A percentile compares a stretch with the other conserved stretches of the same genome.
Conservation (phyloP, 1,140 invertebrate species). For the Forficula auricularia region DNA sequence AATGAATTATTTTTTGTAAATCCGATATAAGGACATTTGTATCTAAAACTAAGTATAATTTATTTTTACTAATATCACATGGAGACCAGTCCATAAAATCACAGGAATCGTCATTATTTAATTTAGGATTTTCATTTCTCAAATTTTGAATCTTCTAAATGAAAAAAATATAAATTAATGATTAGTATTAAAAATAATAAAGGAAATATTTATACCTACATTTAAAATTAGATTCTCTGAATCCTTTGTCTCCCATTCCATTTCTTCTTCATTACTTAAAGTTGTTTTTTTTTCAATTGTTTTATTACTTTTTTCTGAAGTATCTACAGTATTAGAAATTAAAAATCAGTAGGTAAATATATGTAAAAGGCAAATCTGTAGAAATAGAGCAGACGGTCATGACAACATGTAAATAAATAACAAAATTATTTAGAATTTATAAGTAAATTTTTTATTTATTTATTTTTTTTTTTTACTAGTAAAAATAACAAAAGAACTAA, state of each 20-base stretch:
- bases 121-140: constrained; percentile 16
- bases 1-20: constrained; percentile 18
- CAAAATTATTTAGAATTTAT: too few species aligned
- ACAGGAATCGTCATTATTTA: constrained; percentile 7
- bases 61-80: constrained; percentile 7
- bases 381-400: too few species aligned
- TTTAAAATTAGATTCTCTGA: constrained; percentile 21
- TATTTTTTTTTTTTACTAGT: too few species aligned
- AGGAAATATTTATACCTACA: not conserved
- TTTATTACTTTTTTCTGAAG: too few species aligned
- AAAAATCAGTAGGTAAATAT: too few species aligned
- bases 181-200: constrained; percentile 5
- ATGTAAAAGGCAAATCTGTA: too few species aligned
- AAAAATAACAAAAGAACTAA: too few species aligned
- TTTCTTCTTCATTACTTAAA: constrained; percentile 24
- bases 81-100: too few species aligned
- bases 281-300: too few species aligned
- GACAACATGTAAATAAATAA: too few species aligned
- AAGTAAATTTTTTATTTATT: too few species aligned
- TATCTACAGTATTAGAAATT: too few species aligned
- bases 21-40: constrained; percentile 29
- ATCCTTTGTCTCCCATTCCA: constrained; percentile 28
- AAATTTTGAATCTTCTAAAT: constrained; percentile 20
- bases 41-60: constrained; percentile 25
- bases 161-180: constrained; percentile 5